Evolutionary conservation across 2,113 vertebrate species (phyloP).

Genomic region (Buteo buteo): DNA sequence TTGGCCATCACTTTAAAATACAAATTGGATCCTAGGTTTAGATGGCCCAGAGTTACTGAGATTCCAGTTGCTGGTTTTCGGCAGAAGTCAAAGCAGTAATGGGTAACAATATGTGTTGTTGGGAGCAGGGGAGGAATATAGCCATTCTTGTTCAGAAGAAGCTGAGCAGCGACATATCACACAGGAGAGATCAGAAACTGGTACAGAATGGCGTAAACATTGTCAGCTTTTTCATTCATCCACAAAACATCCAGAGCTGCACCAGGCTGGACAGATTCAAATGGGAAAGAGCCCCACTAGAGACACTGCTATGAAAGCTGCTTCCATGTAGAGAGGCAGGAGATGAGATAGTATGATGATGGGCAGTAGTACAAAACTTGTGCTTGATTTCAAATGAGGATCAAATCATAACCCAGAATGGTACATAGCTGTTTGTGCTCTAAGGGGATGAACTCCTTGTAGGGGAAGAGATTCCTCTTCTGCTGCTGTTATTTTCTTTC

Average conservation of each 20-base stretch:
- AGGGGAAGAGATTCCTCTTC: neutral
- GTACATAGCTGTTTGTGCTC: neutral
- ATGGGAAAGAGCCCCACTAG: neutral
- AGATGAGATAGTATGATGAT: neutral
- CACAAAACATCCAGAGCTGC: neutral
- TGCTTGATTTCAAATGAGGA: neutral
- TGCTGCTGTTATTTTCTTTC: neutral
- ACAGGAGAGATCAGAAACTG: neutral
- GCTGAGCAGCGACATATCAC: accelerated
- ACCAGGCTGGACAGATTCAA: neutral
- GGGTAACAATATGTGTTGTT: too few species aligned
- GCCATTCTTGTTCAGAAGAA: neutral
- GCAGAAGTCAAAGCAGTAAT: neutral
- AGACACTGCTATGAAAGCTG: neutral
- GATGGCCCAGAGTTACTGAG: neutral
- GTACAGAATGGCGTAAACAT: neutral
- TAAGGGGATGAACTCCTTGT: neutral
- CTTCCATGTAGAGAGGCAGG: neutral
- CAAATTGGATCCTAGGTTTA: neutral
- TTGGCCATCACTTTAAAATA: neutral
- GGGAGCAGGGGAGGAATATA: neutral
- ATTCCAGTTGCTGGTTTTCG: neutral
- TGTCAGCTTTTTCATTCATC: neutral
- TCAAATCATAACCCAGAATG: neutral
- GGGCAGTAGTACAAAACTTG: neutral